Percentiles rank a stretch among this genome's conserved stretches.
phyloP scores from a whole-genome alignment of 2,888 invertebrate genomes.

The Cremastobaeus sp. region DNA sequence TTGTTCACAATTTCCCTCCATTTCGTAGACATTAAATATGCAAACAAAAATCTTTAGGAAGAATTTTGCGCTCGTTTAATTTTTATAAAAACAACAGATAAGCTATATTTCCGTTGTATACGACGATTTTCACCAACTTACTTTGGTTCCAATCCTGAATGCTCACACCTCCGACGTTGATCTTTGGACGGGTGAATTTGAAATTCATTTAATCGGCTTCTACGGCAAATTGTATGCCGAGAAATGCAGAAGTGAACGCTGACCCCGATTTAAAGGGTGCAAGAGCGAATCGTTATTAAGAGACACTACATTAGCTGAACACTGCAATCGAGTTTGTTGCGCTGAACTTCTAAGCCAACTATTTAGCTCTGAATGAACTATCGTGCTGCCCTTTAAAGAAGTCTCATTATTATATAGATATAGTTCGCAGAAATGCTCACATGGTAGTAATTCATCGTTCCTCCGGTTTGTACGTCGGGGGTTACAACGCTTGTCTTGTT shows the following conservation, averaged over 20 bases:
- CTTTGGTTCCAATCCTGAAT: too few relatives aligned
- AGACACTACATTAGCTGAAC: conserved; percentile 61
- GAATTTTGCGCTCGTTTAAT: too few relatives aligned
- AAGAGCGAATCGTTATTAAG: conserved; percentile 33
- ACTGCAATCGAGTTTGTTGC: conserved; percentile 68
- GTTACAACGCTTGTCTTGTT: conserved; percentile 50
- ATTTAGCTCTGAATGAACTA: conserved; percentile 67
- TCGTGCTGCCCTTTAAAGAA: conserved; percentile 63
- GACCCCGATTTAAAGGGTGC: conserved; percentile 34
- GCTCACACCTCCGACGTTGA: conserved; percentile 41
- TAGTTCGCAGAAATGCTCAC: conserved; percentile 46
- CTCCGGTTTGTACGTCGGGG: conserved; percentile 40
- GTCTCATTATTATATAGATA: conserved; percentile 64
- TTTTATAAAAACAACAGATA: too few relatives aligned
- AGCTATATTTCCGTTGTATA: too few relatives aligned
- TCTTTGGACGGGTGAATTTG: conserved; percentile 38
- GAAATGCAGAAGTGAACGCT: conserved; percentile 39
- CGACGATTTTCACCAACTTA: too few relatives aligned
- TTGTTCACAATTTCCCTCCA: too few relatives aligned
- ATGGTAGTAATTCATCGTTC: conserved; percentile 49
- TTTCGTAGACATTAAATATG: too few relatives aligned
- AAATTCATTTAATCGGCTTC: conserved; percentile 40
- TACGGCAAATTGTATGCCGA: conserved; percentile 31
- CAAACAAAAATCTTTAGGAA: too few relatives aligned
- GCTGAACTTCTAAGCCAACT: conserved; percentile 71